These are phyloP conservation scores for Anseranas semipalmata DNA, from an alignment of 2,113 vertebrate species.

Conservation along the genomic window DNA sequence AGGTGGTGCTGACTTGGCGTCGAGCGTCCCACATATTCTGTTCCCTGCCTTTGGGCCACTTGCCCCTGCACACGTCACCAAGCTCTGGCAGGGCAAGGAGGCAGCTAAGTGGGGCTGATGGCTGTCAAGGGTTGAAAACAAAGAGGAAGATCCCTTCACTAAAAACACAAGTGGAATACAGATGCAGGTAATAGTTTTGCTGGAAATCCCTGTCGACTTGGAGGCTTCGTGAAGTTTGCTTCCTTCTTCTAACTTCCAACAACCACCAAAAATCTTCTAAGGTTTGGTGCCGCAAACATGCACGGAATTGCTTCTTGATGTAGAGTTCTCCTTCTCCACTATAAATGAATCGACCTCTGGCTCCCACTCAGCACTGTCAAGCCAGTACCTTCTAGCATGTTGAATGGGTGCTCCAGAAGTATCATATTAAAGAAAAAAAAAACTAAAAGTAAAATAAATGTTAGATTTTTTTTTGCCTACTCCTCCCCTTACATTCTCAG, in stretches of 20 bases:
- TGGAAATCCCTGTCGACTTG: not conserved
- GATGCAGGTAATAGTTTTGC: not conserved
- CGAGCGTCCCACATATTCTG: not conserved
- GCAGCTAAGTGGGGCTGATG: fast-evolving
- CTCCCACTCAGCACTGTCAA: not conserved
- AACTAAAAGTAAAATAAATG: not conserved
- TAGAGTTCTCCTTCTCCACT: not conserved
- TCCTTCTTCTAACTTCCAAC: not conserved
- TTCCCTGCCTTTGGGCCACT: not conserved
- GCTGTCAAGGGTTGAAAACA: not conserved
- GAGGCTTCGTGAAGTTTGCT: not conserved
- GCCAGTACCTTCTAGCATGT: not conserved
- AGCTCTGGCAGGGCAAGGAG: not conserved
- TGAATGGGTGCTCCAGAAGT: not conserved
- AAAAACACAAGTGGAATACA: not conserved
- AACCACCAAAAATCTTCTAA: not conserved
- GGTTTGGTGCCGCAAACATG: not conserved
- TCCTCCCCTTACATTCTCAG: not conserved
- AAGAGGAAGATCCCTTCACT: not conserved
- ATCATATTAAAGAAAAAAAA: not conserved
- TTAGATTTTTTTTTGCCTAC: not conserved
- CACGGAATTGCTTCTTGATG: not conserved
- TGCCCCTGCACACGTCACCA: not conserved
- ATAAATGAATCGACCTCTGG: not conserved
- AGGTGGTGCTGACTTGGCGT: not conserved